phyloP scores from a whole-genome alignment of 2,797 vertebrate genomes.

The Agapornis canus region DNA sequence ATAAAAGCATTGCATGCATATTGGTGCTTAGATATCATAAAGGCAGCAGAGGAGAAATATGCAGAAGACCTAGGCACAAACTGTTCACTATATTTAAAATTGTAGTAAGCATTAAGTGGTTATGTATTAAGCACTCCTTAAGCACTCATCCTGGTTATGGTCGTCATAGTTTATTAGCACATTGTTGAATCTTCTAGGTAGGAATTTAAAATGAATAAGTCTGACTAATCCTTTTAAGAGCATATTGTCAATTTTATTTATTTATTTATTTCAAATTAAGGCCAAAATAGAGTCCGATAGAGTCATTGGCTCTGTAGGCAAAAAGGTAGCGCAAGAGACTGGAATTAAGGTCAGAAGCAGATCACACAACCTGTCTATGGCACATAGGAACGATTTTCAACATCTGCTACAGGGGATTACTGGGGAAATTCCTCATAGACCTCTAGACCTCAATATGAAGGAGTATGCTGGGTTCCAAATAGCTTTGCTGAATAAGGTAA shows the following conservation, averaged over 20 bases:
- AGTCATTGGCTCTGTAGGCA: conserved; percentile 90
- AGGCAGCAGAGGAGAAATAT: conserved; percentile 60
- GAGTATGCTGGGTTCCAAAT: conserved; percentile 96
- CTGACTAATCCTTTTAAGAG: conserved; percentile 63
- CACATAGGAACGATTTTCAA: conserved; percentile 89
- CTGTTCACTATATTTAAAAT: conserved; percentile 26
- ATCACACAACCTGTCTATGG: conserved; percentile 84
- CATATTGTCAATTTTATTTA: conserved; percentile 66
- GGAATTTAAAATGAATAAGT: conserved; percentile 63
- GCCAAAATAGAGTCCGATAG: conserved; percentile 95
- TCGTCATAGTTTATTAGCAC: conserved; percentile 53
- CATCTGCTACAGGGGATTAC: conserved; percentile 91
- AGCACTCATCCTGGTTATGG: conserved; percentile 24
- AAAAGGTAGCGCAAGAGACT: conserved; percentile 85
- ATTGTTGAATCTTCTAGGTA: conserved; percentile 64
- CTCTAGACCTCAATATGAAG: conserved; percentile 90
- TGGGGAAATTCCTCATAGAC: conserved; percentile 83
- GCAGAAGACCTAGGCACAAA: conserved; percentile 31
- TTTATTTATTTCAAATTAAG: conserved; percentile 80
- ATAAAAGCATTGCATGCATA: conserved; percentile 75
- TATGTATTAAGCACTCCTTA: conserved; percentile 56
- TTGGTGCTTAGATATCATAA: conserved; percentile 65
- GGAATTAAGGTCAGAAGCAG: conserved; percentile 93
- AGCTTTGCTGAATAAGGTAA: conserved; percentile 92
- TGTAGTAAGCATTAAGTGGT: conserved; percentile 48